Base-by-base conservation (phyloP, 1,140 invertebrate species). In the Dendrolimus punctatus region DNA sequence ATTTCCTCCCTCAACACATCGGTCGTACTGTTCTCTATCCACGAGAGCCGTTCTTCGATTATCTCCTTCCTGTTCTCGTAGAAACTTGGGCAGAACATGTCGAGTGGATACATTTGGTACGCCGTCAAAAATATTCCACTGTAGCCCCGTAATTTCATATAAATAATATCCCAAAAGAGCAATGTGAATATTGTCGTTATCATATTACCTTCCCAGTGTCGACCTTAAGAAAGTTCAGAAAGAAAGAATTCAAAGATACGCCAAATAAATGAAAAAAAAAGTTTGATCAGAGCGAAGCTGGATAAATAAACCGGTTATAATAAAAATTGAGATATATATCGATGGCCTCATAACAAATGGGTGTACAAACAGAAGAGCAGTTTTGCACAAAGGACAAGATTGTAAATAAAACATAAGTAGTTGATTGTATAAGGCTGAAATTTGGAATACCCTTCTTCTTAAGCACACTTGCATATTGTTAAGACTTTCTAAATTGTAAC, bases 101-200 rank as follows among this genome's bases (percentile, higher is more conserved):
- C 94, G 2, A 93, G 73, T 0, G 95, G 94, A 5, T 85, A 87
- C 8, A 85, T 68, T 79, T 95, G 94, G 73, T 91, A 94, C 0
- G 69, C 70, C 6, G 88, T 89, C 5, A 92, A 77, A 72, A 94
- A 95, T 5, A 90, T 85, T 68, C 95, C 93, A 0, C 48, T 47
- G 0, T 72, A 65, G 6, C 58, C 66, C 2, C 52, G 62, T 6
- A 91, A 85, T 43, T 92, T 73, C 4, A 82, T 74, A 71, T 93
- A 95, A 40, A 96, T 88, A 7, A 94, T 90, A 50, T 95, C 91
- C 93, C 94, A 95, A 74, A 95, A 94, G 3, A 93, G 77, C 2
- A 93, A 66, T n/a, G 79, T 82, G 74, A 94, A 94, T 49, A 95
- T 69, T 3, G 89, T 89, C 40, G 85, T 81, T 4, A 93, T 87